phyloP scores from a whole-genome alignment of 2,113 vertebrate genomes.

The Rhinogobius similis region DNA sequence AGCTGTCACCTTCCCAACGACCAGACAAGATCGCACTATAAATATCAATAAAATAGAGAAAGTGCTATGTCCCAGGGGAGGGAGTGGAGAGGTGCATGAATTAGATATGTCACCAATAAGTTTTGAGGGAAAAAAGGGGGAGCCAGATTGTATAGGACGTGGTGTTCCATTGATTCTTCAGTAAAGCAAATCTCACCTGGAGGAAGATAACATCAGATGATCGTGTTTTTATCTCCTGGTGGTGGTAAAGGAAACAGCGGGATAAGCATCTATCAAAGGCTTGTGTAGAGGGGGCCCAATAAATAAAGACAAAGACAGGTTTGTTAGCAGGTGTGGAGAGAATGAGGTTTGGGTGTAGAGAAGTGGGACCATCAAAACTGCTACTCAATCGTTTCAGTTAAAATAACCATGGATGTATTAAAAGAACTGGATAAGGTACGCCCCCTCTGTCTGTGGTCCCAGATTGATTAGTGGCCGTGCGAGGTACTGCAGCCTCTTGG shows the following conservation, averaged over 20 bases:
- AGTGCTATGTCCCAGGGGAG: slow-evolving; percentile 59
- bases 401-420: too few species aligned
- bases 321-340: neutral
- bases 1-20: slow-evolving; percentile 55
- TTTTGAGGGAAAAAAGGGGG: slow-evolving; percentile 37
- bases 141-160: slow-evolving; percentile 13
- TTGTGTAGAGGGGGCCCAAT: neutral
- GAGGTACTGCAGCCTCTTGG: too few species aligned
- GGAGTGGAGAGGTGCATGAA: slow-evolving; percentile 54
- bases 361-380: neutral
- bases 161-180: slow-evolving; percentile 42
- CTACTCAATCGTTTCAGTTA: too few species aligned
- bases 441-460: too few species aligned
- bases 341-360: neutral
- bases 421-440: too few species aligned
- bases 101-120: slow-evolving; percentile 62
- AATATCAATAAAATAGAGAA: slow-evolving; percentile 71
- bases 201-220: slow-evolving; percentile 36
- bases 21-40: slow-evolving; percentile 58
- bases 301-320: neutral
- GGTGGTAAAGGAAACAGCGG: slow-evolving; percentile 22
- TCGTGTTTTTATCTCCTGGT: slow-evolving; percentile 28
- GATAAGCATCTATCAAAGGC: slow-evolving; percentile 41
- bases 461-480: too few species aligned
- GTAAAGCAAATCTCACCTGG: slow-evolving; percentile 49